Conservation (phyloP, 2,888 invertebrate species). For the Camptogramma bilineatum region DNA sequence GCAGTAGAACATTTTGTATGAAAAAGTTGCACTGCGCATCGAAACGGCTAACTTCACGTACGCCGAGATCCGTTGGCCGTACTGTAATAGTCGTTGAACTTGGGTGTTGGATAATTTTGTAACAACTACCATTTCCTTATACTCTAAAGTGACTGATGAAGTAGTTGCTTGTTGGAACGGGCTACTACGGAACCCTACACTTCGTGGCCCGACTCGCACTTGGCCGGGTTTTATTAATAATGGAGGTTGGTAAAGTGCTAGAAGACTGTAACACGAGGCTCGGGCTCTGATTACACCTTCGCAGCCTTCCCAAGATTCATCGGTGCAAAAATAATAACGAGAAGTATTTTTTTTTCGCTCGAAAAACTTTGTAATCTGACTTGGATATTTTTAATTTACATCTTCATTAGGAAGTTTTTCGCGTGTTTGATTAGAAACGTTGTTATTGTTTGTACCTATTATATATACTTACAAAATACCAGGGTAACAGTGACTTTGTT, state of each 20-base stretch:
- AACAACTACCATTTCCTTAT: no score
- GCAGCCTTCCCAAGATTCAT: constrained; percentile 28
- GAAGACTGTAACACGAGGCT: constrained; percentile 37
- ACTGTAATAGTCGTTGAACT: no score
- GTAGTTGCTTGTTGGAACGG: no score
- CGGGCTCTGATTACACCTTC: constrained; percentile 37
- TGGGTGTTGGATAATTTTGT: no score
- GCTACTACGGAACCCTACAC: no score
- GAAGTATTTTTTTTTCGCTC: constrained; percentile 33
- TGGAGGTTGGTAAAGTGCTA: constrained; percentile 39
- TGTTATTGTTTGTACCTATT: not conserved
- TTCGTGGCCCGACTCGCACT: no score
- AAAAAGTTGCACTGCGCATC: no score
- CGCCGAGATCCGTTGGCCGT: no score
- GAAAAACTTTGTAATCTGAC: constrained; percentile 43
- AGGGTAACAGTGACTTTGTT: not conserved
- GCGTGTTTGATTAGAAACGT: constrained; percentile 20
- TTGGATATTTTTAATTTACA: constrained; percentile 41
- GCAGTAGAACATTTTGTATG: no score
- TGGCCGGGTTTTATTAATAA: no score
- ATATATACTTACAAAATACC: not conserved
- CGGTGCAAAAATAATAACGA: constrained; percentile 40
- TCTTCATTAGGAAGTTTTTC: constrained; percentile 30
- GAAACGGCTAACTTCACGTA: no score
- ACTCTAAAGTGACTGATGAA: no score